These are phyloP conservation scores for Ophion obscuratus DNA, from an alignment of 2,888 invertebrate species.

Conservation along the genomic window DNA sequence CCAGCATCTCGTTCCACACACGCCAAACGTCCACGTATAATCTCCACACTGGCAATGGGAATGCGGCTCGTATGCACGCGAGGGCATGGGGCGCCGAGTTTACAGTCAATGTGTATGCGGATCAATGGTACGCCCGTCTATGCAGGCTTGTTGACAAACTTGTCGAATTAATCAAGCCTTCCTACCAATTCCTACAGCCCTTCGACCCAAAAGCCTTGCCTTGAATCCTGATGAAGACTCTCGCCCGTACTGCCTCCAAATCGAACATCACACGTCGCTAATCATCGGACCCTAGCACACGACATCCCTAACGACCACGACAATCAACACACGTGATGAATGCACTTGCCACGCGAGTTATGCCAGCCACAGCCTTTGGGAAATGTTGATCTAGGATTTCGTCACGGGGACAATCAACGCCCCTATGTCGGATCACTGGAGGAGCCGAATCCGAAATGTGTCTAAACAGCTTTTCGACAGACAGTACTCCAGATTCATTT, in stretches of 20 bases:
- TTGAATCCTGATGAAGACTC: constrained; percentile 14
- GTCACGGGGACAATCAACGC: not conserved
- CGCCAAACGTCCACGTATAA: constrained; percentile 5
- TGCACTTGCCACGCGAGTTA: not conserved
- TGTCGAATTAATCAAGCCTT: constrained; percentile 67
- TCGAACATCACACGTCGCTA: constrained; percentile 48
- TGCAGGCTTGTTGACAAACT: constrained; percentile 67
- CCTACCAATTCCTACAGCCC: constrained; percentile 14
- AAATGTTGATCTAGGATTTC: constrained; percentile 4
- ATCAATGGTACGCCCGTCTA: constrained; percentile 44
- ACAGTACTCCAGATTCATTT: too few species aligned
- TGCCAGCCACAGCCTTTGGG: not conserved
- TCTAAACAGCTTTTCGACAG: too few species aligned
- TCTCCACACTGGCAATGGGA: constrained; percentile 32
- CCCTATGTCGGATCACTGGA: not conserved
- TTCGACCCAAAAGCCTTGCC: not conserved
- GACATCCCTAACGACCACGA: not conserved
- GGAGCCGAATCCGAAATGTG: not conserved
- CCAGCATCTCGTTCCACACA: constrained; percentile 48
- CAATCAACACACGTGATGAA: not conserved
- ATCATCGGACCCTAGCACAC: constrained; percentile 14
- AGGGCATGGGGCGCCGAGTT: not conserved
- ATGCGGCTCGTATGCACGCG: constrained; percentile 36
- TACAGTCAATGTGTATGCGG: constrained; percentile 14
- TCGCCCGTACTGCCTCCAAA: not conserved